Percentiles rank a stretch among this genome's conserved stretches.
These are phyloP conservation scores for Cheilinus undulatus DNA, from an alignment of 2,113 vertebrate species.

Conservation along the genomic window DNA sequence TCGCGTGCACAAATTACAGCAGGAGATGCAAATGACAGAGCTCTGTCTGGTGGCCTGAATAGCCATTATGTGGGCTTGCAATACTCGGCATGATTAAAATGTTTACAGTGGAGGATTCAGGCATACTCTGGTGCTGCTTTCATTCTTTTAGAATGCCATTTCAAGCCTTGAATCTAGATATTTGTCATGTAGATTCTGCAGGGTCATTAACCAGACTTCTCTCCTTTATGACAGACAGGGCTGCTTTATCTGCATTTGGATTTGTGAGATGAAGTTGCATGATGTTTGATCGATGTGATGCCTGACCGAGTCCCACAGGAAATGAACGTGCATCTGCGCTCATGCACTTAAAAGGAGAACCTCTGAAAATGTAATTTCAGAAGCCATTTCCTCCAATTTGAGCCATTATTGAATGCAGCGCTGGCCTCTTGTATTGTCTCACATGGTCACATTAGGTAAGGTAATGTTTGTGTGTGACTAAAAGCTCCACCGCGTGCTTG, in stretches of 20 bases:
- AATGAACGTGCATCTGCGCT: conserved; percentile 53
- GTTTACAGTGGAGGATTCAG: conserved; percentile 2
- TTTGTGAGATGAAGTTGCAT: conserved; percentile 37
- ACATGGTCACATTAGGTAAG: conserved; percentile 18
- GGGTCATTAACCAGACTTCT: no score
- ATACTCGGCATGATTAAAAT: neutral
- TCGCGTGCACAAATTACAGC: neutral
- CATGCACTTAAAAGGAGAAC: conserved; percentile 65
- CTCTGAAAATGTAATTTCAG: conserved; percentile 78
- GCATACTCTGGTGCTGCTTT: conserved; percentile 7
- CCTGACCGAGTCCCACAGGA: conserved; percentile 63
- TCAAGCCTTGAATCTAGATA: no score
- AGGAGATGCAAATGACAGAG: neutral
- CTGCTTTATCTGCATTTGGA: conserved; percentile 19
- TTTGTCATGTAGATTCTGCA: no score
- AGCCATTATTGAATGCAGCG: conserved; percentile 69
- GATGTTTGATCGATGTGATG: conserved; percentile 56
- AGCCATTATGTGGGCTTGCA: neutral
- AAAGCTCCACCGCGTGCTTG: neutral
- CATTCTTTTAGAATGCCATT: no score
- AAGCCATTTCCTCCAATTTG: conserved; percentile 81
- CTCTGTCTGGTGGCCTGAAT: neutral
- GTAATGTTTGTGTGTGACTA: neutral
- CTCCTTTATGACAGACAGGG: neutral
- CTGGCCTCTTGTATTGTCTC: conserved; percentile 46